A percentile compares a stretch with the other conserved stretches of the same genome.
These are phyloP conservation scores for Channa maculata DNA, from an alignment of 2,113 vertebrate species.

Conservation along the genomic window DNA sequence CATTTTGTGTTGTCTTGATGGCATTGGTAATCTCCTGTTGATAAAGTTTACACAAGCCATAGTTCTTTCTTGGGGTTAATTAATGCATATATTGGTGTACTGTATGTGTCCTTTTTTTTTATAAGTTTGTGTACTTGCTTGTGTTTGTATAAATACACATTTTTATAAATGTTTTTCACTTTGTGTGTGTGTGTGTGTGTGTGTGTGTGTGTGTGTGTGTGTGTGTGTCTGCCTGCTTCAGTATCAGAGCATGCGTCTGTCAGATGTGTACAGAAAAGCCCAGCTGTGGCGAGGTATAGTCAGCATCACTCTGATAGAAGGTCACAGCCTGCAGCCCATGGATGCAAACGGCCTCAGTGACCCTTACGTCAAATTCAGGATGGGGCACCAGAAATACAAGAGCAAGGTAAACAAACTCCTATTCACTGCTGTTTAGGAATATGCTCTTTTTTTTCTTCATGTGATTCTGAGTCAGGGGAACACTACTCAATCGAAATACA, in stretches of 20 bases:
- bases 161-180: constrained; percentile 29
- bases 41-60: constrained; percentile 10
- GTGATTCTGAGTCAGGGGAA: too few species aligned
- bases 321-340: constrained; percentile 91
- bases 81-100: constrained; percentile 9
- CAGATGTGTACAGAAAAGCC: constrained; percentile 92
- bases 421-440: neutral
- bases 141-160: constrained; percentile 9
- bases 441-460: neutral
- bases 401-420: constrained; percentile 89
- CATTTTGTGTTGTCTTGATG: constrained; percentile 43
- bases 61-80: constrained; percentile 15
- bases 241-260: constrained; percentile 93
- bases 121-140: constrained; percentile 18
- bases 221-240: constrained; percentile 75
- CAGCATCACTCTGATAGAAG: constrained; percentile 94
- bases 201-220: constrained; percentile 35
- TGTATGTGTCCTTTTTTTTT: constrained; percentile 18
- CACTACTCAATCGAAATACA: neutral
- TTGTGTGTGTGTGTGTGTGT: constrained; percentile 31
- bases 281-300: constrained; percentile 97
- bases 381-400: constrained; percentile 98
- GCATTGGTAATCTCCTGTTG: constrained; percentile 4
- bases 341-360: constrained; percentile 94
- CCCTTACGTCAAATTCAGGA: constrained; percentile 94